Evolutionary conservation across 2,113 vertebrate species (phyloP).

Genomic region (Amia ocellicauda): DNA sequence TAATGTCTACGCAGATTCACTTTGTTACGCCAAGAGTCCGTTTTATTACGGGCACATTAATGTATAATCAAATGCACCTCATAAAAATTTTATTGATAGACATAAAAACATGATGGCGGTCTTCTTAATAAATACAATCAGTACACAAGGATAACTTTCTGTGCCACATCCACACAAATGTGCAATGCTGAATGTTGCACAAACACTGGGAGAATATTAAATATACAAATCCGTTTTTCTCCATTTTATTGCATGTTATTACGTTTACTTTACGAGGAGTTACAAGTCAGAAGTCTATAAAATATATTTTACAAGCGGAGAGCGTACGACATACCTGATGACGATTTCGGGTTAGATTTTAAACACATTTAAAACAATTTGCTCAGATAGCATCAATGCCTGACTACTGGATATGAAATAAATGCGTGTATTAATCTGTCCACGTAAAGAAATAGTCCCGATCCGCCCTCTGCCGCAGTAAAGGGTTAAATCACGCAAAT

Average conservation of each 20-base stretch:
- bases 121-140: slow-evolving; percentile 66
- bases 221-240: slow-evolving; percentile 46
- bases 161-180: slow-evolving; percentile 39
- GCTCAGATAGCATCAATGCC: slow-evolving; percentile 27
- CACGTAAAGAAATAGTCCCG: slow-evolving; percentile 74
- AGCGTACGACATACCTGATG: slow-evolving; percentile 49
- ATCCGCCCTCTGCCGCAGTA: slow-evolving; percentile 30
- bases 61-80: slow-evolving; percentile 98
- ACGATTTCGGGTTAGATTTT: slow-evolving; percentile 57
- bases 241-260: slow-evolving; percentile 71
- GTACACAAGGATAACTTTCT: slow-evolving; percentile 50
- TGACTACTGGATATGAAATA: slow-evolving; percentile 50
- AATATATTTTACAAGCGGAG: slow-evolving; percentile 63
- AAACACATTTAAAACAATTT: slow-evolving; percentile 46
- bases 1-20: slow-evolving; percentile 36
- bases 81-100: slow-evolving; percentile 98
- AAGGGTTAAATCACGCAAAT: slow-evolving; percentile 10
- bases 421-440: slow-evolving; percentile 45
- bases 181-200: slow-evolving; percentile 40
- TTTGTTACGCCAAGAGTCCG: slow-evolving; percentile 68
- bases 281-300: slow-evolving; percentile 64
- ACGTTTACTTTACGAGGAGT: slow-evolving; percentile 73
- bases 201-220: slow-evolving; percentile 48
- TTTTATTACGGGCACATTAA: slow-evolving; percentile 94
- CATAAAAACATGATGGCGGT: slow-evolving; percentile 91